Evolutionary conservation across 2,888 invertebrate species (phyloP).

Genomic region (Tinea pellionella): DNA sequence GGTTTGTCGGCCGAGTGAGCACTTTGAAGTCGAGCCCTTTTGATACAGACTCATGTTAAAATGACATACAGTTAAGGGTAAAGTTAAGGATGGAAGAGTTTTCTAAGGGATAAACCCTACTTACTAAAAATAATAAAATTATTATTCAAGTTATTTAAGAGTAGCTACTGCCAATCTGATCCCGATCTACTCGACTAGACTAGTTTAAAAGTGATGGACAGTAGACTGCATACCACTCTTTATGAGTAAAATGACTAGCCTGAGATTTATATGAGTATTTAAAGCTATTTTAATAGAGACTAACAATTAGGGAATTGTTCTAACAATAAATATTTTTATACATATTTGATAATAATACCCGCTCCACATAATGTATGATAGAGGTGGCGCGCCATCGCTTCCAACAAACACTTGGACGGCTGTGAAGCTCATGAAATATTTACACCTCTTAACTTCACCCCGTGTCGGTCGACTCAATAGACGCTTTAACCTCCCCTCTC

Average conservation of each 20-base stretch:
- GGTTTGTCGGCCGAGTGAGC: constrained; percentile 2
- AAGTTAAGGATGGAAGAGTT: background rate
- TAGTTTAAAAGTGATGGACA: no score
- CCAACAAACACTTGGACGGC: constrained; percentile 10
- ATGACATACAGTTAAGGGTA: constrained; percentile 5
- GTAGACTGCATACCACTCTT: no score
- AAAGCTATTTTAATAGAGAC: no score
- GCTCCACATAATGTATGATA: background rate
- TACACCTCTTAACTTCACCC: constrained; percentile 20
- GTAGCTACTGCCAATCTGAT: no score
- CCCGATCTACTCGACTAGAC: no score
- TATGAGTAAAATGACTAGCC: background rate
- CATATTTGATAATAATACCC: background rate
- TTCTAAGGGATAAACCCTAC: background rate
- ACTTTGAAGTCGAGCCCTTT: background rate
- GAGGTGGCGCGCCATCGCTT: background rate
- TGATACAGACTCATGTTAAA: background rate
- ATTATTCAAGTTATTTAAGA: no score
- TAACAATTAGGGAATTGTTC: no score
- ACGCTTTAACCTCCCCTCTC: constrained; percentile 7
- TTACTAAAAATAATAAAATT: background rate
- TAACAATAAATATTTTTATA: no score
- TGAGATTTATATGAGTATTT: background rate
- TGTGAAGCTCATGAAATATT: constrained; percentile 35
- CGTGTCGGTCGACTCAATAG: constrained; percentile 11